Conservation (phyloP, 2,113 vertebrate genomes). For the Zapus hudsonius region DNA sequence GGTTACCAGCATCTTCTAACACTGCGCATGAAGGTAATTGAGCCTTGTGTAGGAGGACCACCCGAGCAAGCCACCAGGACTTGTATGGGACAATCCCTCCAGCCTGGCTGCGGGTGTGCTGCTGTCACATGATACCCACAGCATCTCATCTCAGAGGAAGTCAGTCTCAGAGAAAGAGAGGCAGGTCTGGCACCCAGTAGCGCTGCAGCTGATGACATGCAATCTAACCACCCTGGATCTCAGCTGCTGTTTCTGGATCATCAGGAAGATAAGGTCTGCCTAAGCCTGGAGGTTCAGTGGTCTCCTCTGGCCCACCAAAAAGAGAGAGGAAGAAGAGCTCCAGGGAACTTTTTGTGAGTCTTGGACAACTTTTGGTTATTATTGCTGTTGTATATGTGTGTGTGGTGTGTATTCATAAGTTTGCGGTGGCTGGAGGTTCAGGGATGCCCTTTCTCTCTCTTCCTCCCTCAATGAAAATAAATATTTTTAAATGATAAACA, state of each 20-base stretch:
- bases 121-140: neutral
- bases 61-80: neutral
- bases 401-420: too few species aligned
- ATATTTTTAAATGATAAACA: neutral
- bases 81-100: neutral
- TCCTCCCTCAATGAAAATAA: rapidly evolving
- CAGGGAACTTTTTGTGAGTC: neutral
- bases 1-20: neutral
- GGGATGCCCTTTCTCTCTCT: too few species aligned
- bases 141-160: neutral
- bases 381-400: too few species aligned
- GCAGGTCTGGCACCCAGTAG: neutral
- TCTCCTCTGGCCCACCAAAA: too few species aligned
- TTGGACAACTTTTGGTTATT: neutral
- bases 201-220: neutral
- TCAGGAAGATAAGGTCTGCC: neutral
- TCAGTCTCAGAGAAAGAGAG: too few species aligned
- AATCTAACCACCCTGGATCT: neutral
- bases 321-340: too few species aligned
- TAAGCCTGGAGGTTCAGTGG: too few species aligned
- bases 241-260: neutral
- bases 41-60: too few species aligned
- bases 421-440: too few species aligned
- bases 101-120: neutral
- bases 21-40: too few species aligned